Evolutionary conservation across 2,797 vertebrate genomes (phyloP), one percentile per base, ranked within the genome.

Genomic region (Argyrosomus regius): DNA sequence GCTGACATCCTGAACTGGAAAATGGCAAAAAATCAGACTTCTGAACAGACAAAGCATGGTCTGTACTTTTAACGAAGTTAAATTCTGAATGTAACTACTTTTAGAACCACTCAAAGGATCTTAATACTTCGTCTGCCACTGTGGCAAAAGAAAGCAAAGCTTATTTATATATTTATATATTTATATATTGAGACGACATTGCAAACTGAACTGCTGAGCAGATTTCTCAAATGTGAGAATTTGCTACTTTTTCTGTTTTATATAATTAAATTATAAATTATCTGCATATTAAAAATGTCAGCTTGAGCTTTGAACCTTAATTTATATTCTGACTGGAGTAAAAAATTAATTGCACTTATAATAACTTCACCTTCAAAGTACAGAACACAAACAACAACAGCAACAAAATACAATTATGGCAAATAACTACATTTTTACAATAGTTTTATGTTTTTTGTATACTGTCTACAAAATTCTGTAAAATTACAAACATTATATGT

Each of bases 1-100:
- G 76, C 57, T 0, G 95, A 94, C 98, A 99, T 99, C 61, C 86
- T 94, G 62, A 28, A 59, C 0, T 60, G 11, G 16, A 20, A 63
- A 50, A 60, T 59, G 54, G 58, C 31, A 61, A 16, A 53, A 53
- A 63, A 11, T 52, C 28, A 66, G 48, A 31, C 22, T 12, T 14
- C 17, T 39, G 35, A 45, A 45, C 54, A 62, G 3, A 35, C 16
- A 35, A 46, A 17, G 18, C 7, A 35, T 0, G 10, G n/a, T 48
- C 22, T 46, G 49, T 20, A 3, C n/a, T 7, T 59, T 24, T 11
- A 54, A 9, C 53, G 1, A 0, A n/a, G 18, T 9, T 49, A 2
- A 14, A 49, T 20, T 68, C 18, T 22, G 22, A 45, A 12, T 53
- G 17, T 17, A 11, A 16, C 13, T 67, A n/a, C 2, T 18, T 28